phyloP scores from a whole-genome alignment of 2,113 vertebrate species.

The Brachyhypopomus gauderio region DNA sequence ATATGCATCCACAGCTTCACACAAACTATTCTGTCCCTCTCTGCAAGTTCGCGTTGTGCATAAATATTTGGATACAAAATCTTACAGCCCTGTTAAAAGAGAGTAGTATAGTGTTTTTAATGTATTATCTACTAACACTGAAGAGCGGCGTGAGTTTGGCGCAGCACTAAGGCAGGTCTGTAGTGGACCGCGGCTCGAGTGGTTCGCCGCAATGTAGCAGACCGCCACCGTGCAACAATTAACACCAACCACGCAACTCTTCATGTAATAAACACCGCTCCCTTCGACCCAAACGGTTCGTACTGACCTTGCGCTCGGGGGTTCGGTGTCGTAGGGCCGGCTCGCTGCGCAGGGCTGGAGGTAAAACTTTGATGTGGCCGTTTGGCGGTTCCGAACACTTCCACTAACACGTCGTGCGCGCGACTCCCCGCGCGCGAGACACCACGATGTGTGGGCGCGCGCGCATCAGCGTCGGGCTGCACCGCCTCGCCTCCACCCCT shows the following conservation, averaged over 20 bases:
- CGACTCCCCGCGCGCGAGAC: neutral
- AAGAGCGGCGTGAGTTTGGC: neutral
- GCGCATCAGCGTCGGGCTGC: no score
- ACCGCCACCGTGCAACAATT: slow-evolving; percentile 42
- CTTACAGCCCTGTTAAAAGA: no score
- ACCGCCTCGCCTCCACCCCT: neutral
- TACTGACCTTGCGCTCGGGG: slow-evolving; percentile 49
- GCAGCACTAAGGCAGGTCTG: slow-evolving; percentile 13
- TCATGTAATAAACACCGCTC: slow-evolving; percentile 32
- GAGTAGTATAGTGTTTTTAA: no score
- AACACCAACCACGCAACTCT: slow-evolving; percentile 27
- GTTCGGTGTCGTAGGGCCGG: slow-evolving; percentile 26
- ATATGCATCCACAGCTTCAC: no score
- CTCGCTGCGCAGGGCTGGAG: neutral
- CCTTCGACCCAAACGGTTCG: slow-evolving; percentile 7
- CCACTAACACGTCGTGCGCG: neutral
- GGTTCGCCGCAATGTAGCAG: slow-evolving; percentile 57
- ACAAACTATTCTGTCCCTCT: no score
- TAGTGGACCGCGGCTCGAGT: neutral
- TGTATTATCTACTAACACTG: neutral
- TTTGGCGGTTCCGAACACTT: neutral
- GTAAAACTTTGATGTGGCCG: slow-evolving; percentile 25
- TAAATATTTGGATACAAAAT: no score
- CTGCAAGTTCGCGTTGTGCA: no score
- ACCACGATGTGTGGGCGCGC: neutral